Conservation (phyloP, 2,888 invertebrate genomes). For the Monochamus alternatus region DNA sequence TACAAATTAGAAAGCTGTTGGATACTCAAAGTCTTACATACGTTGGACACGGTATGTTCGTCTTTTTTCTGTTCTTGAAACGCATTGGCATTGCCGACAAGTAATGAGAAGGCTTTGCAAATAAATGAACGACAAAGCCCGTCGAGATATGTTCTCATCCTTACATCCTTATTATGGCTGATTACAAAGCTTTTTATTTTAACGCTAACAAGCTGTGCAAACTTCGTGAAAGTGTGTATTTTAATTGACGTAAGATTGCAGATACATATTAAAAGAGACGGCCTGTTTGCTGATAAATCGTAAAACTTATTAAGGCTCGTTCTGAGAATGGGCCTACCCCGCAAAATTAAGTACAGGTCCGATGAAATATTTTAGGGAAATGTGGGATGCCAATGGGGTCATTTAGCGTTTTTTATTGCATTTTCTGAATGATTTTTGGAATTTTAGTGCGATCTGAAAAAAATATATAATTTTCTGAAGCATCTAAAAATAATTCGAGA, state of each 20-base stretch:
- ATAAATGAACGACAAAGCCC: slow-evolving; percentile 14
- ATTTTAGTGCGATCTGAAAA: no score
- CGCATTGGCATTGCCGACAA: slow-evolving; percentile 16
- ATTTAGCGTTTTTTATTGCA: no score
- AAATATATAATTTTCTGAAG: no score
- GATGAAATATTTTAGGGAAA: no score
- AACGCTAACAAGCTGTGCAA: slow-evolving; percentile 23
- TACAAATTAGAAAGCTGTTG: not conserved
- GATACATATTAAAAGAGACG: slow-evolving; percentile 32
- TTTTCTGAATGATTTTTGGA: no score
- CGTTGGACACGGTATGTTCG: not conserved
- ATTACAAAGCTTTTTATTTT: slow-evolving; percentile 31
- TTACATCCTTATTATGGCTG: slow-evolving; percentile 30
- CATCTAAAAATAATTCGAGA: no score
- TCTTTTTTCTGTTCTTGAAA: slow-evolving; percentile 1
- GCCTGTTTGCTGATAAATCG: slow-evolving; percentile 27
- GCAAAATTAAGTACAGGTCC: not conserved
- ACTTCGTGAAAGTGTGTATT: slow-evolving; percentile 30
- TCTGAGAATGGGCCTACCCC: slow-evolving; percentile 9
- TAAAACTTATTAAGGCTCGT: slow-evolving; percentile 22
- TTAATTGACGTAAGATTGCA: slow-evolving; percentile 35
- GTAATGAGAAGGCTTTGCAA: slow-evolving; percentile 13
- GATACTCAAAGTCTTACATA: not conserved
- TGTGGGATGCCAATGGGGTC: no score
- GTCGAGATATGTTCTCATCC: slow-evolving; percentile 18